Percentiles rank a stretch among this genome's conserved stretches.
phyloP scores from a whole-genome alignment of 1,140 invertebrate species.

The Papilio polyxenes region DNA sequence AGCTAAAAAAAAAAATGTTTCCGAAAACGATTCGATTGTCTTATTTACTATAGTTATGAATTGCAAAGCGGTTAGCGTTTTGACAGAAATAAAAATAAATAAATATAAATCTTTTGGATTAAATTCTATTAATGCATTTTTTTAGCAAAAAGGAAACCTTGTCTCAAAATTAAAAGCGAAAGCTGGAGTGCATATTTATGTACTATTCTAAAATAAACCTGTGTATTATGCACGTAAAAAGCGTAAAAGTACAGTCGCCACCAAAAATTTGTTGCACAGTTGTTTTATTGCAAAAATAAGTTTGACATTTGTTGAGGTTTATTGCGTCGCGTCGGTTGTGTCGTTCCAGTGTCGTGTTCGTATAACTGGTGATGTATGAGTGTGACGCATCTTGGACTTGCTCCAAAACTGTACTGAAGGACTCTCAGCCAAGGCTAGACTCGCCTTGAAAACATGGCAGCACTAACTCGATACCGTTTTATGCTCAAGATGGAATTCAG shows the following conservation, averaged over 20 bases:
- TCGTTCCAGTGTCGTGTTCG: neutral
- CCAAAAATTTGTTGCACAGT: conserved; percentile 43
- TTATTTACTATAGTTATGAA: no score
- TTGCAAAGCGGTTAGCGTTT: no score
- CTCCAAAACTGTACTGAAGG: conserved; percentile 50
- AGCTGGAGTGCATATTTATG: neutral
- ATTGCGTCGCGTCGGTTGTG: conserved; percentile 56
- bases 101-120: no score
- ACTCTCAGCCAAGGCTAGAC: conserved; percentile 48
- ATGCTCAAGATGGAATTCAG: conserved; percentile 19
- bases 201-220: neutral
- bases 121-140: no score
- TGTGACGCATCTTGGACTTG: conserved; percentile 58
- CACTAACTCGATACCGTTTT: conserved; percentile 31
- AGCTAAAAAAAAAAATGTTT: neutral
- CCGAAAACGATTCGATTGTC: no score
- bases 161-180: neutral
- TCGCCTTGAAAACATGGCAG: conserved; percentile 47
- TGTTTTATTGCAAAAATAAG: conserved; percentile 56
- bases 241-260: conserved; percentile 42
- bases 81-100: no score
- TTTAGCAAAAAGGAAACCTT: no score
- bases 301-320: conserved; percentile 52
- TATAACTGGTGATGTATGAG: conserved; percentile 32
- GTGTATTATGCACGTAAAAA: conserved; percentile 15